These are phyloP conservation scores for Pempheris klunzingeri DNA, from an alignment of 2,797 vertebrate species.

Conservation along the genomic window DNA sequence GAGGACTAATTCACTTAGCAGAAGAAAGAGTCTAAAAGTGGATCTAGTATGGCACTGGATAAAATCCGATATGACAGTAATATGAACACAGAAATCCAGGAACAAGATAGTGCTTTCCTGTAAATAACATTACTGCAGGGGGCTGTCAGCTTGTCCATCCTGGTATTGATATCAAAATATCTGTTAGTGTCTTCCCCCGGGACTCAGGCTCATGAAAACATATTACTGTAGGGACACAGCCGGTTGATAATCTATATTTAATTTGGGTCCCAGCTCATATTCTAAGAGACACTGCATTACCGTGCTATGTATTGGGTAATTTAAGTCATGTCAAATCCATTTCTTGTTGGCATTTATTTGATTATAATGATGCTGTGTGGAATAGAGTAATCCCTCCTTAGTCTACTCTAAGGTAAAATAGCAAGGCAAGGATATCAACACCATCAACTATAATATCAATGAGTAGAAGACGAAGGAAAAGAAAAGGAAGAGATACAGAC, in stretches of 20 bases:
- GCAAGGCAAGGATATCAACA: background rate
- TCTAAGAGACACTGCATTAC: slow-evolving; percentile 28
- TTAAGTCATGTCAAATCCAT: slow-evolving; percentile 50
- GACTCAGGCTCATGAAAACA: slow-evolving; percentile 47
- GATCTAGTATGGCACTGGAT: slow-evolving; percentile 33
- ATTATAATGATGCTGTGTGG: slow-evolving; percentile 20
- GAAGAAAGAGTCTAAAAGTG: slow-evolving; percentile 55
- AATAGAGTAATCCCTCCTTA: slow-evolving; percentile 20
- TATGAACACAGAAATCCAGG: slow-evolving; percentile 49
- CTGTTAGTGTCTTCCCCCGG: slow-evolving; percentile 30
- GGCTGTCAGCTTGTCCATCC: slow-evolving; percentile 42
- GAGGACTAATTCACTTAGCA: slow-evolving; percentile 65
- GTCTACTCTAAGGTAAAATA: background rate
- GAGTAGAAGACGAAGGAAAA: background rate
- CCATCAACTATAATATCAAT: background rate
- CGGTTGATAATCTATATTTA: slow-evolving; percentile 54
- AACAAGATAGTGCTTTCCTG: slow-evolving; percentile 61
- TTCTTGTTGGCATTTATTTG: slow-evolving; percentile 39
- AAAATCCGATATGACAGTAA: slow-evolving; percentile 69
- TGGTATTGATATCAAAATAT: slow-evolving; percentile 46
- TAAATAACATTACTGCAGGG: slow-evolving; percentile 61
- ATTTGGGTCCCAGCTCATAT: slow-evolving; percentile 47
- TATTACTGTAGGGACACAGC: slow-evolving; percentile 43
- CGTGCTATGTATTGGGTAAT: slow-evolving; percentile 36
- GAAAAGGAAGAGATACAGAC: background rate